Evolutionary conservation across 2,888 invertebrate species (phyloP).

Genomic region (Clepsis dumicolana): DNA sequence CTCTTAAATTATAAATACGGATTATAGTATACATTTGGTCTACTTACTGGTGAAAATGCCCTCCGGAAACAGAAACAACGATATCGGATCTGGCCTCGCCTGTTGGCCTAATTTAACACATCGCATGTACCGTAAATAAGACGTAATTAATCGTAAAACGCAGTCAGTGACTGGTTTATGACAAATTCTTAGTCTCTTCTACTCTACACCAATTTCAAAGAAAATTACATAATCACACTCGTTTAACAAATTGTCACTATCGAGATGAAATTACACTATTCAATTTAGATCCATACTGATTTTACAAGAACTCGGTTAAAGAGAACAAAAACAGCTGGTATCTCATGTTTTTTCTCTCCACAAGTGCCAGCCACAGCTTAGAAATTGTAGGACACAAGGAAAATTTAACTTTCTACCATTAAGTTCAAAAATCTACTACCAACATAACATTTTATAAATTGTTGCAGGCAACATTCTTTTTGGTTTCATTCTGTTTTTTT

Average conservation of each 20-base stretch:
- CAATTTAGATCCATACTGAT: constrained; percentile 81
- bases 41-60: constrained; percentile 54
- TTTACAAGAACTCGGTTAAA: constrained; percentile 68
- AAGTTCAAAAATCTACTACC: constrained; percentile 28
- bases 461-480: neutral
- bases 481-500: neutral
- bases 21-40: constrained; percentile 19
- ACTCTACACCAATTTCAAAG: constrained; percentile 65
- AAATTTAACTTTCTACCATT: constrained; percentile 40
- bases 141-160: constrained; percentile 74
- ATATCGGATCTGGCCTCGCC: constrained; percentile 57
- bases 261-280: constrained; percentile 72
- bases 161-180: constrained; percentile 68
- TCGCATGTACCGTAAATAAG: constrained; percentile 66
- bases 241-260: constrained; percentile 71
- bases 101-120: constrained; percentile 66
- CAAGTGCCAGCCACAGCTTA: constrained; percentile 45
- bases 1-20: constrained; percentile 1
- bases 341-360: constrained; percentile 68
- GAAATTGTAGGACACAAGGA: constrained; percentile 8
- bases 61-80: constrained; percentile 45
- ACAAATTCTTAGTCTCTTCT: constrained; percentile 70
- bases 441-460: constrained; percentile 10
- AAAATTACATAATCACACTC: constrained; percentile 61
- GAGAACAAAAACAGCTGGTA: constrained; percentile 82